Evolutionary conservation across 2,797 vertebrate genomes (phyloP).

Genomic region (Centropyge bicolor): DNA sequence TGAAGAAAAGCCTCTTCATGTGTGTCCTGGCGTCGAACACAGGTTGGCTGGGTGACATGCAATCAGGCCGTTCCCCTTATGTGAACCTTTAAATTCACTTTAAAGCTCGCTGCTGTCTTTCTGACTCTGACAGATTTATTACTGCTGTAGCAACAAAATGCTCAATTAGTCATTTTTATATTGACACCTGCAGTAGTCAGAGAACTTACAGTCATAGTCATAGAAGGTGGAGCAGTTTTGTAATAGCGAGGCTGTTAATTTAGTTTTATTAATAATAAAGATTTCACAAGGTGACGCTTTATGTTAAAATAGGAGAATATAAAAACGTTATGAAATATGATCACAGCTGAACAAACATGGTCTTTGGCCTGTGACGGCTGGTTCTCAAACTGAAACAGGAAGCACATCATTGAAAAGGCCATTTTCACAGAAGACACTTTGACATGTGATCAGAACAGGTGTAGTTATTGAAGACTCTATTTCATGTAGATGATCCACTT

Average conservation of each 20-base stretch:
- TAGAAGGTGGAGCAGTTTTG: background rate
- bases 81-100: slow-evolving; percentile 66
- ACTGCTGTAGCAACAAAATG: slow-evolving; percentile 25
- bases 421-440: too few relatives aligned
- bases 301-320: background rate
- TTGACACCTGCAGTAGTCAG: background rate
- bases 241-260: background rate
- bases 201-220: background rate
- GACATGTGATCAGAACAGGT: too few relatives aligned
- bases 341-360: background rate
- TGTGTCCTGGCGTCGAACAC: slow-evolving; percentile 69
- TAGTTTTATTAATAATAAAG: background rate
- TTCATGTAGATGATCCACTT: background rate
- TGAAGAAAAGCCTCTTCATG: slow-evolving; percentile 76
- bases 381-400: too few relatives aligned
- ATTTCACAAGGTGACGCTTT: background rate
- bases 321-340: background rate
- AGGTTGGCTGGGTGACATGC: slow-evolving; percentile 53
- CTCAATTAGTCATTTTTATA: slow-evolving; percentile 25
- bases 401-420: too few relatives aligned
- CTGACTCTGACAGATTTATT: slow-evolving; percentile 2
- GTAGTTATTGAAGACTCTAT: too few relatives aligned
- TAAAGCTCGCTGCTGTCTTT: slow-evolving; percentile 36
- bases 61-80: slow-evolving; percentile 61
- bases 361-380: background rate